phyloP scores from a whole-genome alignment of 2,888 invertebrate genomes.

The Zhuqinia jingwanae region DNA sequence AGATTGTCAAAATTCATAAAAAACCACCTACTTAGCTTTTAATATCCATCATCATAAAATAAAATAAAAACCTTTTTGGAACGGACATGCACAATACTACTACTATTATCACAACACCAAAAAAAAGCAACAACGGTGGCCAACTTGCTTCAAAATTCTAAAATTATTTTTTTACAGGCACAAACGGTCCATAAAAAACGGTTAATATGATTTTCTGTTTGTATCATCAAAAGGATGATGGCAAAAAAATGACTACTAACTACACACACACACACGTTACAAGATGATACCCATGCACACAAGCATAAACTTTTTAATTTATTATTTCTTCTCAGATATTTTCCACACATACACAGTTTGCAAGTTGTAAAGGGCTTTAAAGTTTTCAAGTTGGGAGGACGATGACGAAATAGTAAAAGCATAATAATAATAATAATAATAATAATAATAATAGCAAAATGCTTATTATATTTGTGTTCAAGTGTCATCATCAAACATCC shows the following conservation, averaged over 20 bases:
- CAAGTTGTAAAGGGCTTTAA: slow-evolving; percentile 59
- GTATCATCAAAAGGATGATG: too few species aligned
- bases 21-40: slow-evolving; percentile 33
- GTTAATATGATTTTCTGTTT: too few species aligned
- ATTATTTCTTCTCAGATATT: too few species aligned
- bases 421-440: too few species aligned
- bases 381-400: slow-evolving; percentile 64
- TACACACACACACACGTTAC: background rate
- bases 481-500: slow-evolving; percentile 58
- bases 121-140: too few species aligned
- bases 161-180: slow-evolving; percentile 8
- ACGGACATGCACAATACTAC: background rate
- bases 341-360: slow-evolving; percentile 54
- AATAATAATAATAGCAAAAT: background rate
- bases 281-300: too few species aligned
- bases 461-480: slow-evolving; percentile 53
- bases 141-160: background rate
- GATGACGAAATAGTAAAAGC: too few species aligned
- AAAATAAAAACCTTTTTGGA: background rate
- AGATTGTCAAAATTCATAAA: slow-evolving; percentile 12
- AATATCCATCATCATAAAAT: slow-evolving; percentile 42
- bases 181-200: slow-evolving; percentile 15
- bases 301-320: too few species aligned
- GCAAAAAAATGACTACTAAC: too few species aligned
- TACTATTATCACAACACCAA: too few species aligned